Conservation (phyloP, 1,140 invertebrate genomes). For the Ylistrum balloti region DNA sequence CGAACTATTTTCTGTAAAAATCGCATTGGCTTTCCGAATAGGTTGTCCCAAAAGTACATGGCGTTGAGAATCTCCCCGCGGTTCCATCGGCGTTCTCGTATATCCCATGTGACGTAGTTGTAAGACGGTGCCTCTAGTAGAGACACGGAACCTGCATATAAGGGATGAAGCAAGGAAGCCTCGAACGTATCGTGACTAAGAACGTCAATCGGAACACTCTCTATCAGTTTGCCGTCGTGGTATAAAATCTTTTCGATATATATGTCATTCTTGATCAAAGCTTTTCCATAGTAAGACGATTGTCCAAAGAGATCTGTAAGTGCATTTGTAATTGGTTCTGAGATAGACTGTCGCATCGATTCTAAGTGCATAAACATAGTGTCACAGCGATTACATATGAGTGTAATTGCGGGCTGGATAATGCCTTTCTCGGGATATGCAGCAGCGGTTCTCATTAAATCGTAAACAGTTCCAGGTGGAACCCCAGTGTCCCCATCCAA, state of each 20-base stretch:
- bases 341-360: conserved; percentile 73
- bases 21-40: conserved; percentile 73
- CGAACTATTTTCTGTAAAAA: conserved; percentile 72
- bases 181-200: conserved; percentile 80
- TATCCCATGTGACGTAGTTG: conserved; percentile 79
- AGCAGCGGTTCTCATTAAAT: conserved; percentile 73
- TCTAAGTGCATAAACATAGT: conserved; percentile 74
- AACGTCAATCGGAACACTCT: conserved; percentile 77
- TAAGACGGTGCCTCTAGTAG: conserved; percentile 75
- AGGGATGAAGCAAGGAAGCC: conserved; percentile 73
- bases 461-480: conserved; percentile 58
- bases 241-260: conserved; percentile 78
- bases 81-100: conserved; percentile 77
- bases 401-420: conserved; percentile 74
- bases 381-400: conserved; percentile 61
- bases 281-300: conserved; percentile 79
- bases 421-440: conserved; percentile 74
- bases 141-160: conserved; percentile 73
- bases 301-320: conserved; percentile 72
- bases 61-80: conserved; percentile 76
- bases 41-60: conserved; percentile 77
- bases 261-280: conserved; percentile 74
- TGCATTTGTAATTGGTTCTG: conserved; percentile 77
- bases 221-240: conserved; percentile 69
- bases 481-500: conserved; percentile 74